These are phyloP conservation scores for Falco columbarius DNA, from an alignment of 2,797 vertebrate species.

Conservation along the genomic window DNA sequence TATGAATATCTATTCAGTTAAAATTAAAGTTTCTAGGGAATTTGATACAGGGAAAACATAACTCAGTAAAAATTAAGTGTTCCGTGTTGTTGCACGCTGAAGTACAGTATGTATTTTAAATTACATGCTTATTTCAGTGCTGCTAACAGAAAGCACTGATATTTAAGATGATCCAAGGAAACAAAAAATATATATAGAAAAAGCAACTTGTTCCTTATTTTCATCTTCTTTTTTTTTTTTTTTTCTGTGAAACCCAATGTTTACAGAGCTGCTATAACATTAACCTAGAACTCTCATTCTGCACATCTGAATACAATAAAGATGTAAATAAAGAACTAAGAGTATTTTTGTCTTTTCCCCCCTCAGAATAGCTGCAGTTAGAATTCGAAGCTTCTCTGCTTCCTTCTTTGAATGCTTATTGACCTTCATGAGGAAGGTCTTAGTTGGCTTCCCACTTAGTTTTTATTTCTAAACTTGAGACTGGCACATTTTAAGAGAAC, in stretches of 20 bases:
- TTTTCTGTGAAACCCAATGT: background rate
- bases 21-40: background rate
- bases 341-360: accelerated
- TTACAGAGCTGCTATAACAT: background rate
- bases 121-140: background rate
- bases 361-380: background rate
- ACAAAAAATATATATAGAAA: background rate
- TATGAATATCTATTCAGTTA: background rate
- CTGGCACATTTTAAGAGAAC: background rate
- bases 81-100: background rate
- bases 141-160: background rate
- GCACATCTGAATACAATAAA: background rate
- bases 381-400: background rate
- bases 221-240: background rate
- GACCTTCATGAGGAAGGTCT: background rate
- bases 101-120: background rate
- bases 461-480: background rate
- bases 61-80: background rate
- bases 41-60: background rate
- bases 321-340: background rate
- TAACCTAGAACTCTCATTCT: background rate
- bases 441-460: background rate
- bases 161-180: background rate
- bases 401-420: background rate
- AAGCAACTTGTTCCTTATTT: background rate